phyloP scores from a whole-genome alignment of 2,888 invertebrate species.

The Drosophila stalkeri region DNA sequence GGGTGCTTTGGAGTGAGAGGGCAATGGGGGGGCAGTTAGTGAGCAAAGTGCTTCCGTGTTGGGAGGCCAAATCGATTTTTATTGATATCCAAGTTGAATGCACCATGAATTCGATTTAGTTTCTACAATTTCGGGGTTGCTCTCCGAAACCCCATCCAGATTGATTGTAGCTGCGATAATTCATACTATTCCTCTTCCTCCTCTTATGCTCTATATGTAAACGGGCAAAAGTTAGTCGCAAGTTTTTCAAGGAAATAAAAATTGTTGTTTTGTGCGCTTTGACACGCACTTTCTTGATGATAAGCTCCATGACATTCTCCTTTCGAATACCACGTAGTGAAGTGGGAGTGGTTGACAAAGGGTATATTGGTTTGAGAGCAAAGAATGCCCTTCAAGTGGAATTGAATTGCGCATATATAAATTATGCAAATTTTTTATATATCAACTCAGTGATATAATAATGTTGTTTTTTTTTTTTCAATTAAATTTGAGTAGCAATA shows the following conservation, averaged over 20 bases:
- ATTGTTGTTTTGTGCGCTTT: conserved; percentile 29
- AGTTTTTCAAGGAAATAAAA: conserved; percentile 19
- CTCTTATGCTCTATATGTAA: background rate
- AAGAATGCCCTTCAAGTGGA: background rate
- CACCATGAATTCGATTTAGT: conserved; percentile 52
- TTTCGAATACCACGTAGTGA: background rate
- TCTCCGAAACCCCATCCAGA: background rate
- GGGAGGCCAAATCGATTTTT: conserved; percentile 72
- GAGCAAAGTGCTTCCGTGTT: conserved; percentile 63
- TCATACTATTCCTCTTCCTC: background rate
- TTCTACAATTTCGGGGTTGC: conserved; percentile 40
- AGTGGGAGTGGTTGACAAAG: background rate
- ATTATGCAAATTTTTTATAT: too few species aligned
- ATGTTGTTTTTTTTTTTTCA: too few species aligned
- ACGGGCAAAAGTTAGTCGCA: conserved; percentile 20
- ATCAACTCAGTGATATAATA: too few species aligned
- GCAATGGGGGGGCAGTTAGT: conserved; percentile 7
- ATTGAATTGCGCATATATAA: too few species aligned
- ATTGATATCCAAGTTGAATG: conserved; percentile 75
- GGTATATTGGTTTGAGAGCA: background rate
- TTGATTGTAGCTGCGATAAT: conserved; percentile 28
- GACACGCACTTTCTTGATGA: conserved; percentile 42
- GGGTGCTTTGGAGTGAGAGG: background rate
- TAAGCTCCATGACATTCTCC: conserved; percentile 25
- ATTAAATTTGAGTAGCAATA: too few species aligned